A percentile compares a stretch with the other conserved stretches of the same genome.
Evolutionary conservation across 2,113 vertebrate genomes (phyloP).

Genomic region (Planiliza haematocheilus): DNA sequence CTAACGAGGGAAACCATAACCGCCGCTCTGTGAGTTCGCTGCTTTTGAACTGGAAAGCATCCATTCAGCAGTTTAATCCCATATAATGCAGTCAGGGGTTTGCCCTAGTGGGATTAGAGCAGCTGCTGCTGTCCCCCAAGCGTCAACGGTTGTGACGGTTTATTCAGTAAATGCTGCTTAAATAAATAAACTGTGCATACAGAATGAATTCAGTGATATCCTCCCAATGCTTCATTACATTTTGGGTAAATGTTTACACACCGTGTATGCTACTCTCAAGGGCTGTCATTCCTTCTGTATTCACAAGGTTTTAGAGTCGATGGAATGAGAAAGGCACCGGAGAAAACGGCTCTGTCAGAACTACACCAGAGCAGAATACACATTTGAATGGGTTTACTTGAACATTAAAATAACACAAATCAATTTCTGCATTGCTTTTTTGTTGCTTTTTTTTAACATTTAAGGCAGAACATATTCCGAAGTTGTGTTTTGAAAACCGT

Average conservation of each 20-base stretch:
- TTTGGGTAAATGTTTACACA: background rate
- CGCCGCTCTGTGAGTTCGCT: slow-evolving; percentile 1
- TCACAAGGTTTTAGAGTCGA: too few species aligned
- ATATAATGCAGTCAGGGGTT: slow-evolving; percentile 1
- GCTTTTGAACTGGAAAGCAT: slow-evolving; percentile 24
- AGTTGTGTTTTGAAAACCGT: too few species aligned
- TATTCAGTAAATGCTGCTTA: slow-evolving; percentile 7
- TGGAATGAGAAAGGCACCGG: too few species aligned
- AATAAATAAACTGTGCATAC: background rate
- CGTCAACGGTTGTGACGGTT: background rate
- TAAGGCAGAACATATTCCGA: too few species aligned
- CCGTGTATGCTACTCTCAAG: background rate
- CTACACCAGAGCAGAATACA: too few species aligned
- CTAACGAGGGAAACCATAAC: background rate
- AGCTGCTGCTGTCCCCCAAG: slow-evolving; percentile 23
- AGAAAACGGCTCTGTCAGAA: too few species aligned
- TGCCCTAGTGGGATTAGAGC: background rate
- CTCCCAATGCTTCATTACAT: background rate
- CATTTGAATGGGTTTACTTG: too few species aligned
- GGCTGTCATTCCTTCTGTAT: too few species aligned
- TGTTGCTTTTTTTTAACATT: too few species aligned
- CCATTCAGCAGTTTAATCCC: slow-evolving; percentile 28
- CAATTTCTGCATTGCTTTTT: too few species aligned
- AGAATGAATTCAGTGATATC: background rate
- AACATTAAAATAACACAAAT: too few species aligned